A percentile compares a stretch with the other conserved stretches of the same genome.
These are phyloP conservation scores for Cathartes aura DNA, from an alignment of 2,113 vertebrate species.

Conservation along the genomic window DNA sequence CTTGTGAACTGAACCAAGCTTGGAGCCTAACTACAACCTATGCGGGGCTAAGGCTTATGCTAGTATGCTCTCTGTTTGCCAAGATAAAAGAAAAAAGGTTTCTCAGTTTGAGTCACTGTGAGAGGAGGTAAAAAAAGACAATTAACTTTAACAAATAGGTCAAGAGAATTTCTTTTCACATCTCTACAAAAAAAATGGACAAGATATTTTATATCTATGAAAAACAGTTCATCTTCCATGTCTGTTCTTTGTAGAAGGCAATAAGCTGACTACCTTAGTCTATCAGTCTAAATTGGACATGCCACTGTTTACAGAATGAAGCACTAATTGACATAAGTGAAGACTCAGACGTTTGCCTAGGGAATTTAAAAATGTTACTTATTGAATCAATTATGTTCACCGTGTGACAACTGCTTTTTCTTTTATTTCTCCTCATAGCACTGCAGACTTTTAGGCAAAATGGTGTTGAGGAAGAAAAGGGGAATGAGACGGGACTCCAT, in stretches of 20 bases:
- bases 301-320: constrained; percentile 2
- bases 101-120: not conserved
- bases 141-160: not conserved
- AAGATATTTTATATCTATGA: not conserved
- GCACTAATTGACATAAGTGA: constrained; percentile 37
- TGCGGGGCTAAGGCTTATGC: not conserved
- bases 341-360: constrained; percentile 31
- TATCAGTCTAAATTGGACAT: not conserved
- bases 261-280: not conserved
- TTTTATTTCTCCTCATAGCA: not conserved
- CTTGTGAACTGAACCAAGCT: not conserved
- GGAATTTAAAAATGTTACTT: constrained; percentile 57
- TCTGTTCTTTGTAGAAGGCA: not conserved
- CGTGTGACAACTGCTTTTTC: constrained; percentile 33
- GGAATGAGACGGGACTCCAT: not conserved
- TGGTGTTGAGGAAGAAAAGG: not conserved
- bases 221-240: not conserved
- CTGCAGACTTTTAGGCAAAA: constrained; percentile 15
- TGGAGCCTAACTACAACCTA: not conserved
- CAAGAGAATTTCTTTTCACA: not conserved
- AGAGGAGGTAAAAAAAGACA: not conserved
- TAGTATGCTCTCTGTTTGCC: not conserved
- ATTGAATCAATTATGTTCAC: constrained; percentile 64
- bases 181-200: not conserved
- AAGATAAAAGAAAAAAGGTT: not conserved